These are phyloP conservation scores for Tribolium castaneum DNA, from an alignment of 1,140 invertebrate genomes.

Conservation along the genomic window DNA sequence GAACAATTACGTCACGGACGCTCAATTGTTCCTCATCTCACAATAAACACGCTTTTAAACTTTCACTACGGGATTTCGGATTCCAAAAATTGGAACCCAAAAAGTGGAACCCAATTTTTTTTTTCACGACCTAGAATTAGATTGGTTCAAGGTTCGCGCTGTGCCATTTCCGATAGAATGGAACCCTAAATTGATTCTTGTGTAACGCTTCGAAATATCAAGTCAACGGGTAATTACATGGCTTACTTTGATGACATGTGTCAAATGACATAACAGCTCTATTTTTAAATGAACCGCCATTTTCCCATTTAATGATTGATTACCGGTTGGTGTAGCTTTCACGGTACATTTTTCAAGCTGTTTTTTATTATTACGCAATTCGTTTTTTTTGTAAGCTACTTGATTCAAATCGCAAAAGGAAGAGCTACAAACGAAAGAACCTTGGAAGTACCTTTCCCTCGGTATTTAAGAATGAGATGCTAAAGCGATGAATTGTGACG, in stretches of 20 bases:
- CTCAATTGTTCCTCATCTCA: neutral
- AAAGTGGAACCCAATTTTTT: neutral
- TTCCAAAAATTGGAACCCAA: neutral
- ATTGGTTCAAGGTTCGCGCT: neutral
- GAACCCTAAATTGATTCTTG: neutral
- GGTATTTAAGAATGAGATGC: neutral
- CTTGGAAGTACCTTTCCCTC: neutral
- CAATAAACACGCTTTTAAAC: neutral
- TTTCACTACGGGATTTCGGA: neutral
- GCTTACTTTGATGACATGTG: neutral
- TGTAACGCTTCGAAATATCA: neutral
- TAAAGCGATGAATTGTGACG: neutral
- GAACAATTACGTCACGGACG: slow-evolving; percentile 11
- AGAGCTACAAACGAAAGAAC: slow-evolving; percentile 1
- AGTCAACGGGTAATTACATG: neutral
- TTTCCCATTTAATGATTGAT: slow-evolving; percentile 19
- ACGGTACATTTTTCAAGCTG: slow-evolving; percentile 27
- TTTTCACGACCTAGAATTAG: neutral
- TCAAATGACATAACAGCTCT: neutral
- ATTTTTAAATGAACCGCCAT: neutral
- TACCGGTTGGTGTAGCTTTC: slow-evolving; percentile 22
- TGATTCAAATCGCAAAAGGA: neutral
- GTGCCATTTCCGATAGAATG: neutral
- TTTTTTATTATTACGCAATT: slow-evolving; percentile 16
- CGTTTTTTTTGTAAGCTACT: neutral